Base-by-base conservation (phyloP, 2,888 invertebrate species). In the Drosophila gaucha region DNA sequence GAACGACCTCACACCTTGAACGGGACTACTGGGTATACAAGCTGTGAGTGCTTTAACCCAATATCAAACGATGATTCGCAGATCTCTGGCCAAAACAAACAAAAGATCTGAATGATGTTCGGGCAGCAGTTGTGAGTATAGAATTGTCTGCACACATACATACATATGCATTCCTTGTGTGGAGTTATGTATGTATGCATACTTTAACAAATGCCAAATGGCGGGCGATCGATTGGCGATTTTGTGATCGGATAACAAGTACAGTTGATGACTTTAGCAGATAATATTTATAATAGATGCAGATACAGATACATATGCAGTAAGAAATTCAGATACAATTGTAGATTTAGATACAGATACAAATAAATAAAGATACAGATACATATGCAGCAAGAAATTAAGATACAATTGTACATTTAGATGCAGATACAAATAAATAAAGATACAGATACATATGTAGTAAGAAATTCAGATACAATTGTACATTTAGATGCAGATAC, bases 161-260 rank as follows among this genome's bases (percentile, higher is more conserved):
- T 22, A 24, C 18, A 14, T 28, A 14, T 24, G 33, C n/a, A 24
- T 30, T n/a, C n/a, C n/a, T n/a, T 31, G 31, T 12, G 31, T 30
- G 31, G 10, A 31, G 6, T 8, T 28, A 9, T 38, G 43, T 5
- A 3, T 30, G 12, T 6, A 30, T 36, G 57, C 18, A 46, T 20
- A 41, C 33, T 56, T 56, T 36, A 38, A 39, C 35, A 72, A 72
- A 54, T 57, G 67, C 41, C 67, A 72, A 65, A 71, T 65, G 44
- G 47, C 56, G 51, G 41, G 9, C 73, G 35, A 74, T 74, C 50
- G 58, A 54, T 64, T 63, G 38, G 20, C 55, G 31, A 51, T 59
- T 33, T n/a, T 62, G 43, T 52, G 22, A 60, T 28, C 16, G 43
- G 44, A 35, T 49, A 18, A 33, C 38, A 36, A 9, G 50, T 55